phyloP scores from a whole-genome alignment of 2,888 invertebrate genomes.

The Drosophila helvetica region DNA sequence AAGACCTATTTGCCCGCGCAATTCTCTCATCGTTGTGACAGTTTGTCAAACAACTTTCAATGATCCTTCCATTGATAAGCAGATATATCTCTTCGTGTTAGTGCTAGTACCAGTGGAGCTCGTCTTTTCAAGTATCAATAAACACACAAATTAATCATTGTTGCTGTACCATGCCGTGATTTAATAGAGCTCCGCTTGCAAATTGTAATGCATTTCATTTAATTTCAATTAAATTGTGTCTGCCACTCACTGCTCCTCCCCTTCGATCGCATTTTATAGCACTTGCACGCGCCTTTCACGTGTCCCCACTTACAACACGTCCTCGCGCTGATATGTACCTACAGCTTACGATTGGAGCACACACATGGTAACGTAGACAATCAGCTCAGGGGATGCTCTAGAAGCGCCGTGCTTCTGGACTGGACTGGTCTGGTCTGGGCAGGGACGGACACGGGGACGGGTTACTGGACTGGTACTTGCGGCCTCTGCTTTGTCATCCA shows the following conservation, averaged over 20 bases:
- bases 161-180: background rate
- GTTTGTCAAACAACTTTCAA: conserved; percentile 1
- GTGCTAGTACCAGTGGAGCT: background rate
- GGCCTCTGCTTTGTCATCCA: conserved; percentile 29
- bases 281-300: conserved; percentile 47
- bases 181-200: background rate
- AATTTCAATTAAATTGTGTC: conserved; percentile 32
- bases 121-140: background rate
- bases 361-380: conserved; percentile 11
- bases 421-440: conserved; percentile 1
- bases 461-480: conserved; percentile 23
- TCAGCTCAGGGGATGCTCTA: conserved; percentile 31
- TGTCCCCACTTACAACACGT: conserved; percentile 27
- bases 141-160: background rate
- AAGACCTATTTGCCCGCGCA: conserved; percentile 47
- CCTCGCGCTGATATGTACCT: conserved; percentile 26
- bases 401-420: background rate
- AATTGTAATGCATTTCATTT: conserved; percentile 27
- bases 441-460: background rate
- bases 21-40: conserved; percentile 38
- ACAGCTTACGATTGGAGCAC: conserved; percentile 17
- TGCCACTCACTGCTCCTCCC: background rate
- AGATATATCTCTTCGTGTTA: background rate
- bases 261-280: conserved; percentile 9
- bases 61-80: background rate